Base-by-base conservation (phyloP, 1,140 invertebrate species). In the Cotesia glomerata region DNA sequence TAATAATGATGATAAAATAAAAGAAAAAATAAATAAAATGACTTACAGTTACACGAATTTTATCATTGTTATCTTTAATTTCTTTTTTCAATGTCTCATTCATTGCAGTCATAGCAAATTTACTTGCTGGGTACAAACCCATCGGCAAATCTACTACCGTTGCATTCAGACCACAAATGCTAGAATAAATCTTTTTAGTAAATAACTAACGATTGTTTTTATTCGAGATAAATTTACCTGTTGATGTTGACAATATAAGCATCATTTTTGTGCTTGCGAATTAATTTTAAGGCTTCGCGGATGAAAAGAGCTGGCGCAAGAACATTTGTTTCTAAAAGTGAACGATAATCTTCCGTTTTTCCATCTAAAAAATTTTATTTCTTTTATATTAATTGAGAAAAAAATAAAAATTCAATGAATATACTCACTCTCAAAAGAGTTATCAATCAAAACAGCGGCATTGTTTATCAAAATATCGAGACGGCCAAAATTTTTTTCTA, bases 221-320 rank as follows among this genome's bases (percentile, higher is more conserved):
- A 26, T 26, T 26, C 26, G 26, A 16, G 26, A 11, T 18, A 58
- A 16, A 35, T 35, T 36, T 36, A 51, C 86, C 90, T 91, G 83
- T 88, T 90, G 52, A 91, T 84, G 69, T 90, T 88, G 74, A 92
- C 88, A 75, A 91, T 87, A 76, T 91, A 90, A 11, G 91, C 91
- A 80, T 89, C 84, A 35, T 89, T 84, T 14, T 83, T 80, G 18
- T 82, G 82, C 73, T 87, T 82, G 63, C 79, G 82, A 90, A 92
- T 91, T 11, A 87, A 87, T 51, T 84, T 79, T 1, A 90, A 81
- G 3, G 88, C 84, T 74, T 88, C 84, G 62, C 85, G 84, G 5
- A 86, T 88, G 75, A 88, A 90, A 18, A 88, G 81, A 52, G 84
- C 84, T 35, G 89, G 76, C 3, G 82, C 90, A 5, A 91, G 73